phyloP scores from a whole-genome alignment of 2,113 vertebrate species.

The Petrocephalus microphthalmus region DNA sequence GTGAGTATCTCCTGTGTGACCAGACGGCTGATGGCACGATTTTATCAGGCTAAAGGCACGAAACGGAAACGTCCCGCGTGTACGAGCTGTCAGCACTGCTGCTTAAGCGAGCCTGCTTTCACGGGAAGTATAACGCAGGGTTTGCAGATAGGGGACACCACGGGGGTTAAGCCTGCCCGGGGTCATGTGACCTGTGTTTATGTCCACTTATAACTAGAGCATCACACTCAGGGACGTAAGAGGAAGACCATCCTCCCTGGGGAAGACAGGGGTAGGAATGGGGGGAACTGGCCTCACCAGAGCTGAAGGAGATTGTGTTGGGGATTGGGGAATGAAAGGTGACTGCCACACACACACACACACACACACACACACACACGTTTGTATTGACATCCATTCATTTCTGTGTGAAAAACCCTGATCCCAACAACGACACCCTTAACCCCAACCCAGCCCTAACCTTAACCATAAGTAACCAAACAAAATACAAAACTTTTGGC shows the following conservation, averaged over 20 bases:
- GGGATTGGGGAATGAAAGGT: not conserved
- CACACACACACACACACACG: not conserved
- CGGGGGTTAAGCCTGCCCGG: not conserved
- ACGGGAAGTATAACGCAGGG: not conserved
- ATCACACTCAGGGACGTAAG: not conserved
- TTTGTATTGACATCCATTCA: too few species aligned
- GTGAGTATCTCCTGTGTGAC: not conserved
- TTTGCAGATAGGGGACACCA: not conserved
- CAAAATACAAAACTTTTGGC: too few species aligned
- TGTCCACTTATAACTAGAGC: not conserved
- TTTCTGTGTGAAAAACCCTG: too few species aligned
- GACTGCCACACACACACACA: not conserved
- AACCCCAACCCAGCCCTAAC: too few species aligned
- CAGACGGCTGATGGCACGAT: not conserved
- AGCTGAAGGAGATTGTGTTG: not conserved
- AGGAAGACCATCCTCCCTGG: not conserved
- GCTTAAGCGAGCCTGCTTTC: not conserved
- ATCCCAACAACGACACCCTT: too few species aligned
- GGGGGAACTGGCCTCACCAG: not conserved
- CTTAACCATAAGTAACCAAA: too few species aligned
- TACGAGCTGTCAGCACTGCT: not conserved
- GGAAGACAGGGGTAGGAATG: not conserved
- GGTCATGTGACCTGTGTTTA: not conserved
- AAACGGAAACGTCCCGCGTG: not conserved
- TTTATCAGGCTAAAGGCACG: not conserved